Base-by-base conservation (phyloP, 2,797 vertebrate species). In the Anguilla marmorata region DNA sequence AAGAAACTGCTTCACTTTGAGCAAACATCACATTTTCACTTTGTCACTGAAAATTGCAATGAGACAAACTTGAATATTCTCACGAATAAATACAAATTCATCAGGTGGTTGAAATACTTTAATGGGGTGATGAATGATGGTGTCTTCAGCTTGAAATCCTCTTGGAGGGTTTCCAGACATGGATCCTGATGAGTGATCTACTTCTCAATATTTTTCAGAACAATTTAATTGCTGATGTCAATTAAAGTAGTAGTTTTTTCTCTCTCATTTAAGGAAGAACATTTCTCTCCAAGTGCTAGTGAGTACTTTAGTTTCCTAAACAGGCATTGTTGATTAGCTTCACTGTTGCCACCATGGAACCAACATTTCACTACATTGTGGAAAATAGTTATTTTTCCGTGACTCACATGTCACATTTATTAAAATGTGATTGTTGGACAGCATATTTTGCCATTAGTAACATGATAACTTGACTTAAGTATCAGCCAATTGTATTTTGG, bases 1-100 rank as follows among this genome's bases (percentile, higher is more conserved):
- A 90, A 90, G 89, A 90, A 91, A 91, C 72, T 48, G 87, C 88
- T 88, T 88, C 89, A 91, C 92, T 90, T 90, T 87, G 72, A 86
- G 85, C 76, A 89, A 92, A 88, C 86, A 89, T 88, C 88, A 91
- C 87, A 90, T 91, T 82, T 24, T 27, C 79, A 82, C 45, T n/a
- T 4, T 48, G 79, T 82, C 50, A 82, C 79, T 82, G 79, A 82
- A 56, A 58, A 30, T 56, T 56, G 54, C 52, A 41, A 63, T 85
- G 33, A 56, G 7, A 58, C 33, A 4, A 58, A 60, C 30, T 48
- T 82, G 41, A 50, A 82, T 6, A 9, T 45, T 79, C 74, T 6
- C 9, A n/a, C 11, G 37, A 82, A 50, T 48, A 82, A 82, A 82
- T 48, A n/a, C 41, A 11, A 50, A 50, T 19, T 50, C 21, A 82